Percentiles rank a stretch among this genome's conserved stretches.
Conservation (phyloP, 2,113 vertebrate species). For the Oncorhynchus kisutch region DNA sequence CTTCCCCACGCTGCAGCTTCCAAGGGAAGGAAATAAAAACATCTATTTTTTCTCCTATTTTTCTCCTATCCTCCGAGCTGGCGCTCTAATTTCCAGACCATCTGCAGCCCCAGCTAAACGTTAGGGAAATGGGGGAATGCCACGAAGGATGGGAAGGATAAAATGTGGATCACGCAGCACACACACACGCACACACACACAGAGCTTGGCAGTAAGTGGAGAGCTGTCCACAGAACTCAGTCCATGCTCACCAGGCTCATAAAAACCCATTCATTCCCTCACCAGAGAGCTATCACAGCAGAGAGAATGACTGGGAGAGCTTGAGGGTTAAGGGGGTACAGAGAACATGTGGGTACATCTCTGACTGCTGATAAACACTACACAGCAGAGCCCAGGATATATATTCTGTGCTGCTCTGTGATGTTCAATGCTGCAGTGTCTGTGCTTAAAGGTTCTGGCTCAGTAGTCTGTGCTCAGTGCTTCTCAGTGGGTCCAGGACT, state of each 20-base stretch:
- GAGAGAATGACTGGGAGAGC: neutral
- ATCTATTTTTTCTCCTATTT: neutral
- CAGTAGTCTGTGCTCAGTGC: too few species aligned
- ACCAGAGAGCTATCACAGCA: conserved; percentile 38
- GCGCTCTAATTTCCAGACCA: conserved; percentile 28
- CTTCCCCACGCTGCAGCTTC: conserved; percentile 13
- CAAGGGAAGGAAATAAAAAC: neutral
- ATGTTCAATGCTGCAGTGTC: conserved; percentile 44
- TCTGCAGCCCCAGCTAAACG: conserved; percentile 37
- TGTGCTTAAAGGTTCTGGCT: conserved; percentile 46
- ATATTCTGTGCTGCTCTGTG: conserved; percentile 59
- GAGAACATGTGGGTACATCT: conserved; percentile 32
- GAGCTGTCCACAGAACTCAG: conserved; percentile 62
- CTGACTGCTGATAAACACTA: conserved; percentile 58
- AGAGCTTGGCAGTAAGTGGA: conserved; percentile 33
- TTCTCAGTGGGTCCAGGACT: neutral
- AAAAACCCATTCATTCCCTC: conserved; percentile 58
- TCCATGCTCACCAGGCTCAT: conserved; percentile 56
- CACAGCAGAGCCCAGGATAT: conserved; percentile 62
- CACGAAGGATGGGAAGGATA: too few species aligned
- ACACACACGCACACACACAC: too few species aligned
- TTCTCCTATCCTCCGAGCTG: neutral
- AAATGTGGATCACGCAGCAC: conserved; percentile 7
- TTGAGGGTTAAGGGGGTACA: conserved; percentile 55
- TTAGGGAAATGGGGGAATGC: conserved; percentile 6